Base-by-base conservation (phyloP, 2,888 invertebrate genomes). In the Dicroscelio sp. region DNA sequence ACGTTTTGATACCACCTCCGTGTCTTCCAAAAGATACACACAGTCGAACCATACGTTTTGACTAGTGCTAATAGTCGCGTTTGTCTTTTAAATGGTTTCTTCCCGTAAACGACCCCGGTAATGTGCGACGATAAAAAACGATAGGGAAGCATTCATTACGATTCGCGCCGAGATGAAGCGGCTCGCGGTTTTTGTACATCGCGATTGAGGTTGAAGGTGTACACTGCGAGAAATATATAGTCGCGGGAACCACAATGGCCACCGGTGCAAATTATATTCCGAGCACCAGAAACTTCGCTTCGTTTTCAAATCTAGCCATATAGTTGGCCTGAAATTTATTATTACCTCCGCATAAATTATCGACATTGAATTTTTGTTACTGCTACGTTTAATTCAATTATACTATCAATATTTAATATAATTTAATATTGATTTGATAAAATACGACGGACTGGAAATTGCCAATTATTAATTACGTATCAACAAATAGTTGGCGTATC, bases 21-120 rank as follows among this genome's bases (percentile, higher is more conserved):
- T 17, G 30, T 60, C 43, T 71, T 55, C 12, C 14, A 31, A 73
- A 67, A 73, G 83, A 71, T 83, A 83, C 83, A 83, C 73, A 73
- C 25, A 63, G 48, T 1, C 43, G 43, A 73, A 25, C 73, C 35
- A 67, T 58, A 63, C 5, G 48, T 83, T 83, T 83, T 73, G 73
- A 83, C 75, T 65, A 31, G 69, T 58, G 67, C 43, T 78, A 86
- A 86, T 78, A 86, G 85, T 43, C 85, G 78, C 85, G 85, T 86
- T 86, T 86, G 78, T 78, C 85, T 86, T 86, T 86, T 86, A 76
- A 86, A 86, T 78, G 85, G 85, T 65, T 75, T 86, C 85, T 86
- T 86, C 60, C 17, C 69, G 85, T 58, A 86, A 86, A 86, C 69
- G 76, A 69, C n/a, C 69, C 73, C 30, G 78, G 69, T 76, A 86